Evolutionary conservation across 2,888 invertebrate species (phyloP).

Genomic region (Mycogona germanica): DNA sequence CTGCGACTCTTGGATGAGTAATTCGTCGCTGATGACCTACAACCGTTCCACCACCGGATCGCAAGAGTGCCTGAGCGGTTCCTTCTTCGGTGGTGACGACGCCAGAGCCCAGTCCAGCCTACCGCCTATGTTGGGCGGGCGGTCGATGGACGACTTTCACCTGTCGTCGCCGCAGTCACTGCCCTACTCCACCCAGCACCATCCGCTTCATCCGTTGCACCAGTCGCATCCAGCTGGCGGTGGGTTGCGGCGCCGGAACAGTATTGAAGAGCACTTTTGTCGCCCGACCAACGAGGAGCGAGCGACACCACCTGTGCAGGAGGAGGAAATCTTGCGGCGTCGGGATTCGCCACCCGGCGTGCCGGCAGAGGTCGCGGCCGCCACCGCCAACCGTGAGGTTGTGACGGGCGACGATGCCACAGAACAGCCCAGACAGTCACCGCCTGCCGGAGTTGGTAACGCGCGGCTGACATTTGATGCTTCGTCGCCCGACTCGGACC

Average conservation of each 20-base stretch:
- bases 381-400: neutral
- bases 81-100: constrained; percentile 7
- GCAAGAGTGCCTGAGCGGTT: constrained; percentile 15
- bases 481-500: no score
- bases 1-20: constrained; percentile 16
- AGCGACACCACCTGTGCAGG: no score
- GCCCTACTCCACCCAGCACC: neutral
- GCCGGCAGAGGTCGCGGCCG: no score
- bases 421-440: no score
- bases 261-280: constrained; percentile 12
- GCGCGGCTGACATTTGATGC: no score
- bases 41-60: constrained; percentile 14
- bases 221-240: constrained; percentile 4
- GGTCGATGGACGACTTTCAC: constrained; percentile 10
- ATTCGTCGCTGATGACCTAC: constrained; percentile 15
- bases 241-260: neutral
- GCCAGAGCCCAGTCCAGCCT: neutral
- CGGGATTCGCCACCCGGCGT: no score
- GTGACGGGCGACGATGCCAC: neutral
- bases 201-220: neutral
- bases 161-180: constrained; percentile 12
- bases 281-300: no score
- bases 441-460: no score
- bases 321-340: no score
- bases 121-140: neutral